Percentiles rank a stretch among this genome's conserved stretches.
Evolutionary conservation across 2,888 invertebrate species (phyloP).

Genomic region (Polydrusus pterygomalis): DNA sequence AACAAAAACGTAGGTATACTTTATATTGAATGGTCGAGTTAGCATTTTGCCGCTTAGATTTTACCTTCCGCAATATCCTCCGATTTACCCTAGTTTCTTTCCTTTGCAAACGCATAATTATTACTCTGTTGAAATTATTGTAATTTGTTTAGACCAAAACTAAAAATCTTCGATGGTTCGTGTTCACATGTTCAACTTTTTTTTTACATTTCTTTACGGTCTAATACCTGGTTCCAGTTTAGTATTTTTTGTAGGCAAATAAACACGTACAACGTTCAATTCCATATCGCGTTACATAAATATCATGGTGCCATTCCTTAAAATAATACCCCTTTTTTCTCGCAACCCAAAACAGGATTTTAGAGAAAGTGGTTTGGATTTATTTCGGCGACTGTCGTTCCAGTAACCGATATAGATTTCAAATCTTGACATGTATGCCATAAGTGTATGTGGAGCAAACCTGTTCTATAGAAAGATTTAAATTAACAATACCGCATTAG

Average conservation of each 20-base stretch:
- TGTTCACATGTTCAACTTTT: neutral
- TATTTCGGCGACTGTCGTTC: slow-evolving; percentile 13
- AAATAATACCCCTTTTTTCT: neutral
- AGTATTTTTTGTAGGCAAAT: neutral
- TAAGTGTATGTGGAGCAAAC: slow-evolving; percentile 29
- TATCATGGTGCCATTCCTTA: neutral
- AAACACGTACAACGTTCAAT: neutral
- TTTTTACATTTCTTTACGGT: slow-evolving; percentile 1
- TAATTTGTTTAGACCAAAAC: slow-evolving; percentile 6
- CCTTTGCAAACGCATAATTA: slow-evolving; percentile 17
- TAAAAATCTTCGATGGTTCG: neutral
- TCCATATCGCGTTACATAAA: neutral
- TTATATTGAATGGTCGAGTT: slow-evolving; percentile 22
- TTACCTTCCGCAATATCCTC: slow-evolving; percentile 40
- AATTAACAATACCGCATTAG: slow-evolving; percentile 43
- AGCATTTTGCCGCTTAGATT: slow-evolving; percentile 6
- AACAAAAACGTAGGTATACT: slow-evolving; percentile 14
- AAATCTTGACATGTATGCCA: slow-evolving; percentile 33
- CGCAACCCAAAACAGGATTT: slow-evolving; percentile 18
- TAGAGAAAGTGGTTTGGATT: slow-evolving; percentile 28
- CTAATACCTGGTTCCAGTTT: slow-evolving; percentile 6
- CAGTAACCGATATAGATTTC: slow-evolving; percentile 38
- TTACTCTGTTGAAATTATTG: slow-evolving; percentile 21
- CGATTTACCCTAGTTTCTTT: slow-evolving; percentile 42
- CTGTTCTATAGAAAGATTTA: slow-evolving; percentile 37